phyloP scores from a whole-genome alignment of 2,888 invertebrate species.

The Agrochola macilenta region DNA sequence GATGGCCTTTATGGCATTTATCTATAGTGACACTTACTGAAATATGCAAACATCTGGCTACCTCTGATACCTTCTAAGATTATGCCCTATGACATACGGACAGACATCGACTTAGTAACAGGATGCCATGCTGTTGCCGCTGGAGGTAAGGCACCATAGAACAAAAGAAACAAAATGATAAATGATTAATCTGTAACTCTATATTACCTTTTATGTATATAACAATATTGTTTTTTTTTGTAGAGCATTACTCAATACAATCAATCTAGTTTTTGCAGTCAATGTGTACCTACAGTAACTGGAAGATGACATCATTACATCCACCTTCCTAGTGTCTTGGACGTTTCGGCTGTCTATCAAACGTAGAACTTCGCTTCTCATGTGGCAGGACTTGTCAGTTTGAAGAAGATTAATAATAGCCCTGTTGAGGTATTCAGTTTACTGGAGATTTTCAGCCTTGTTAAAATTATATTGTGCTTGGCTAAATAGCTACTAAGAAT shows the following conservation, averaged over 20 bases:
- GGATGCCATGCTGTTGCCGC: not conserved
- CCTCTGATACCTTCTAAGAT: not conserved
- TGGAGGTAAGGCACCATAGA: not conserved
- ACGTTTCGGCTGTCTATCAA: conserved; percentile 42
- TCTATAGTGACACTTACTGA: not conserved
- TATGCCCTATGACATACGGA: not conserved
- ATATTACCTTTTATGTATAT: conserved; percentile 31
- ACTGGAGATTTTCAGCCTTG: not conserved
- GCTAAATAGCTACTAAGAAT: not conserved
- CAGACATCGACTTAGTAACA: not conserved
- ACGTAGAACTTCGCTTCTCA: conserved; percentile 8
- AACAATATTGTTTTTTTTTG: conserved; percentile 55
- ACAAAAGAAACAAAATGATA: conserved; percentile 13
- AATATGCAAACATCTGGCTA: not conserved
- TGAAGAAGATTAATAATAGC: not conserved
- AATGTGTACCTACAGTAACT: conserved; percentile 26
- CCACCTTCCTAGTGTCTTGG: conserved; percentile 45
- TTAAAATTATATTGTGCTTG: not conserved
- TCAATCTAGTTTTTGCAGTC: conserved; percentile 54
- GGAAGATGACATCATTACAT: conserved; percentile 43
- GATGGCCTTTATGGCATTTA: no score
- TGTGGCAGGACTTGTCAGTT: conserved; percentile 1
- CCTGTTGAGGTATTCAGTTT: not conserved
- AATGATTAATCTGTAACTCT: not conserved
- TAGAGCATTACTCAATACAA: conserved; percentile 33